phyloP scores from a whole-genome alignment of 2,113 vertebrate species.

The Spilogale gracilis region DNA sequence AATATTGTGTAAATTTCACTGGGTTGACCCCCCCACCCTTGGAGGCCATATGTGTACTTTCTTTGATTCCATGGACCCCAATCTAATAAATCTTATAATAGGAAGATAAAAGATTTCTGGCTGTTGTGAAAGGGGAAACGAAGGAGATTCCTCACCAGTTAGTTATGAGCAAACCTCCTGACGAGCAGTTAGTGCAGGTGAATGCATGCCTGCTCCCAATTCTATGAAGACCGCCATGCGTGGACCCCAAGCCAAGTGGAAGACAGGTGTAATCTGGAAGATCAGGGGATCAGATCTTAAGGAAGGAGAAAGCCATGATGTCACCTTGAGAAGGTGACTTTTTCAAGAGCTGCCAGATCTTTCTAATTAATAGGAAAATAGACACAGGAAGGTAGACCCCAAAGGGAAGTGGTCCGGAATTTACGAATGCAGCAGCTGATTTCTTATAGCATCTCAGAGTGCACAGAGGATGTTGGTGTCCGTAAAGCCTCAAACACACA shows the following conservation, averaged over 20 bases:
- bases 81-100: background rate
- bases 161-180: background rate
- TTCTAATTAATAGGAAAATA: background rate
- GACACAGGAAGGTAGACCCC: background rate
- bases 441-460: background rate
- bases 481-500: background rate
- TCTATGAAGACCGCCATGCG: background rate
- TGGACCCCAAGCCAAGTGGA: background rate
- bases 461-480: background rate
- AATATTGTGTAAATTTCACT: background rate
- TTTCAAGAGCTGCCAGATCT: background rate
- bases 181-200: accelerated
- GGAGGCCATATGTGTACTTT: background rate
- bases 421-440: background rate
- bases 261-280: background rate
- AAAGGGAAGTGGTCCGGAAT: background rate
- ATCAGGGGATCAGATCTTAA: background rate
- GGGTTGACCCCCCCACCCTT: background rate
- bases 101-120: background rate
- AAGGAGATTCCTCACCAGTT: background rate
- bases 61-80: background rate
- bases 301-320: background rate
- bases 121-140: background rate
- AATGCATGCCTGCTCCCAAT: accelerated
- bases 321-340: background rate